phyloP scores from a whole-genome alignment of 37 sponge, comb jelly and placozoan species.

The Cliona cf. orientalis region DNA sequence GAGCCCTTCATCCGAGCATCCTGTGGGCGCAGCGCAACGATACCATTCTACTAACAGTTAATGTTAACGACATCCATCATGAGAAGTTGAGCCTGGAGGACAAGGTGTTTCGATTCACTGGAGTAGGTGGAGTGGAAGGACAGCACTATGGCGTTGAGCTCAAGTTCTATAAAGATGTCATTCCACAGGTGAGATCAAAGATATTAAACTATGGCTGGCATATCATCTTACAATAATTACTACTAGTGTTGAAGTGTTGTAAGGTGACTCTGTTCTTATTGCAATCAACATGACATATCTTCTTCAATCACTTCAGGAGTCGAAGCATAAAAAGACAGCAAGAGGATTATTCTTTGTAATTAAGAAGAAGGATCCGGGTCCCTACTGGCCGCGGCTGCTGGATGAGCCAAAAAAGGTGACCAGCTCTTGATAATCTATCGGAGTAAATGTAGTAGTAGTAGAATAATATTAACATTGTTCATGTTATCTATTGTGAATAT shows the following conservation, averaged over 20 bases:
- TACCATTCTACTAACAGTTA: slow-evolving; percentile 51
- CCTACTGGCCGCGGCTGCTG: slow-evolving; percentile 77
- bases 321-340: slow-evolving; percentile 68
- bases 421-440: background rate
- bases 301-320: slow-evolving; percentile 41
- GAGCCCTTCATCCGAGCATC: slow-evolving; percentile 44
- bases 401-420: slow-evolving; percentile 29
- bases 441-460: background rate
- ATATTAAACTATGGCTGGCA: background rate
- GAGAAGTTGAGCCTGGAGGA: slow-evolving; percentile 54
- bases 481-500: background rate
- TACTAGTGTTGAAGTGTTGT: no score
- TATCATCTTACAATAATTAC: no score
- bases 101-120: slow-evolving; percentile 60
- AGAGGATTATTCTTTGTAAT: slow-evolving; percentile 64
- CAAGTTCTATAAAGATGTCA: slow-evolving; percentile 61
- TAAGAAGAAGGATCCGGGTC: slow-evolving; percentile 80
- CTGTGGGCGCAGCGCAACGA: slow-evolving; percentile 83
- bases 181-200: slow-evolving; percentile 42
- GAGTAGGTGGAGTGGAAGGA: slow-evolving; percentile 33
- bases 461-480: no score
- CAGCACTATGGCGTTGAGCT: slow-evolving; percentile 57
- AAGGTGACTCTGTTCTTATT: no score
- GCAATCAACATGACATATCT: background rate
- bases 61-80: slow-evolving; percentile 51